Conservation (phyloP, 2,797 vertebrate species). For the Poeciliopsis infans region DNA sequence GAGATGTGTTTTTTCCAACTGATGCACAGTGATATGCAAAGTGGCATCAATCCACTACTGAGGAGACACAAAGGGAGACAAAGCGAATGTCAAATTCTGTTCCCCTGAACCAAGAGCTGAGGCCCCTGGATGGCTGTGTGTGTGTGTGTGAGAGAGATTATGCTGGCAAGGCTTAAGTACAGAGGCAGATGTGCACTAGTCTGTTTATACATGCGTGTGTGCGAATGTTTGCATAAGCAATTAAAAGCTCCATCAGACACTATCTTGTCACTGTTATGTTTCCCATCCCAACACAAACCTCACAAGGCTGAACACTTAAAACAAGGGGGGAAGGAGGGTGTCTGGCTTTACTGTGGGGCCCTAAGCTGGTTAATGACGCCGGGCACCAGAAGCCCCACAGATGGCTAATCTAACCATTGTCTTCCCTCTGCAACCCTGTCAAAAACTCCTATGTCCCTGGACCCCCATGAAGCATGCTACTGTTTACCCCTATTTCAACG, state of each 20-base stretch:
- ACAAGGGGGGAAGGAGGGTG: constrained; percentile 53
- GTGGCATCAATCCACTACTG: constrained; percentile 62
- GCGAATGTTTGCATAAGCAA: constrained; percentile 53
- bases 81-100: constrained; percentile 76
- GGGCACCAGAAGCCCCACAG: constrained; percentile 81
- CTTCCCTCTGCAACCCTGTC: constrained; percentile 67
- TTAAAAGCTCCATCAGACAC: constrained; percentile 54
- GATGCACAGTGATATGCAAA: constrained; percentile 73
- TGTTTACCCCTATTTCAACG: constrained; percentile 81
- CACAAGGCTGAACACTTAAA: constrained; percentile 59
- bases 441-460: constrained; percentile 66
- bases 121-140: constrained; percentile 16
- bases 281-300: constrained; percentile 39
- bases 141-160: constrained; percentile 10
- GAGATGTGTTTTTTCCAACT: constrained; percentile 61
- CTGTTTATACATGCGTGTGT: constrained; percentile 35
- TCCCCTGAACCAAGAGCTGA: constrained; percentile 49
- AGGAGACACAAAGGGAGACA: constrained; percentile 64
- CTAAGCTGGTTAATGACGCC: constrained; percentile 82
- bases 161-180: constrained; percentile 43
- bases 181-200: constrained; percentile 57
- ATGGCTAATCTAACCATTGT: constrained; percentile 88
- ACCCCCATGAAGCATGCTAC: constrained; percentile 74
- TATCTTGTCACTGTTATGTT: constrained; percentile 47
- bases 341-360: constrained; percentile 72